These are phyloP conservation scores for Romanogobio albipinnatus DNA, from an alignment of 2,113 vertebrate species.

Conservation along the genomic window DNA sequence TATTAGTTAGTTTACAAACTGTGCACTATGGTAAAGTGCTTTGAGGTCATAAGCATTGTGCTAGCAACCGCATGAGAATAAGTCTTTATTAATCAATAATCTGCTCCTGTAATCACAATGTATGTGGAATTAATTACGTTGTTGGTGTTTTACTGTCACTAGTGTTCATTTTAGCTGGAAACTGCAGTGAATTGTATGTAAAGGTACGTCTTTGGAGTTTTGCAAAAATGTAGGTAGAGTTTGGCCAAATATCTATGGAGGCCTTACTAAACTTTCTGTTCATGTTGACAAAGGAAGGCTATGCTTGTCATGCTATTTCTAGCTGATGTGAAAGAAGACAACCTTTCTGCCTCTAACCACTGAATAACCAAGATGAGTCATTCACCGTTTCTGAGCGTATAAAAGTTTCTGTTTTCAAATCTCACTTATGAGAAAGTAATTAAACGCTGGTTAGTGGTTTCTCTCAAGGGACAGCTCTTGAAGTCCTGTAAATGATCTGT, in stretches of 20 bases:
- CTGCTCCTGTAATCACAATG: too few species aligned
- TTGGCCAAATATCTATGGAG: not conserved
- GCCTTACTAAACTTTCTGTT: not conserved
- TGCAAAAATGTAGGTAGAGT: not conserved
- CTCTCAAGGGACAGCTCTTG: not conserved
- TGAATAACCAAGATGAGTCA: not conserved
- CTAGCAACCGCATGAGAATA: too few species aligned
- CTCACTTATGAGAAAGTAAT: slow-evolving; percentile 34
- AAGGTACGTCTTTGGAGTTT: not conserved
- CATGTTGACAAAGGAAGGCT: not conserved
- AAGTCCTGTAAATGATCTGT: slow-evolving; percentile 11
- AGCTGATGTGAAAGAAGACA: not conserved
- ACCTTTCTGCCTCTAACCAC: not conserved
- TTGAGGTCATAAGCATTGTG: not conserved
- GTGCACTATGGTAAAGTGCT: not conserved
- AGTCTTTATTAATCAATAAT: too few species aligned
- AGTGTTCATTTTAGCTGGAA: not conserved
- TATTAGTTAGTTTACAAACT: not conserved
- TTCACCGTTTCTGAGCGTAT: not conserved
- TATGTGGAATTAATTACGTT: not conserved
- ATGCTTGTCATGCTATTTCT: not conserved
- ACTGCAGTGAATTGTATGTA: not conserved
- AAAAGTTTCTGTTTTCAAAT: not conserved
- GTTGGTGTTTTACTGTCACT: not conserved
- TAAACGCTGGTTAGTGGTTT: not conserved